Conservation (phyloP, 23 tunicate genomes). For the Styela plicata region DNA sequence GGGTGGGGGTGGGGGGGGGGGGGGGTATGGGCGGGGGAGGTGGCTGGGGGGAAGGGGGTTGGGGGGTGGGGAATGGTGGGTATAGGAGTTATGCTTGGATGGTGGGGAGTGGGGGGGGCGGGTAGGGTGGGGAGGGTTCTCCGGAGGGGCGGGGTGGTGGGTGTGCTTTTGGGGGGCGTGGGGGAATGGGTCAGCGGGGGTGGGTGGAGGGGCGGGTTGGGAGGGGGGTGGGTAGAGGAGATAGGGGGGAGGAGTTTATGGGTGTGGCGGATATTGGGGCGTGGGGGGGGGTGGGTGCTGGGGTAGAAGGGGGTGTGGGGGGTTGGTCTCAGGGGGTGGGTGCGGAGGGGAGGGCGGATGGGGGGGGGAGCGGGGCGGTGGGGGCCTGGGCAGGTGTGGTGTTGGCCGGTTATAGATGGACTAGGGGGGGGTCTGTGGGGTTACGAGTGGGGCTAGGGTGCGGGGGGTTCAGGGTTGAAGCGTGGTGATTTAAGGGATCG, state of each 20-base stretch:
- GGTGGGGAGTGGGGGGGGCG: slow-evolving; percentile 26
- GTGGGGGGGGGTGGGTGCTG: slow-evolving; percentile 75
- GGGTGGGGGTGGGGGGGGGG: slow-evolving; percentile 54
- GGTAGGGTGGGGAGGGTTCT: slow-evolving; percentile 34
- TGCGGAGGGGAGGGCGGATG: slow-evolving; percentile 61
- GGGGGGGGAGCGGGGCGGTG: slow-evolving; percentile 63
- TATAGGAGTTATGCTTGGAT: slow-evolving; percentile 38
- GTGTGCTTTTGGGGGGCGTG: slow-evolving; percentile 44
- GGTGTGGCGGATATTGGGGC: slow-evolving; percentile 73
- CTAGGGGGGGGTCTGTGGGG: slow-evolving; percentile 66
- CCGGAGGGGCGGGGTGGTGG: slow-evolving; percentile 42
- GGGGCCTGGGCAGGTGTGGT: slow-evolving; percentile 57
- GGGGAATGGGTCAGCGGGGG: slow-evolving; percentile 65
- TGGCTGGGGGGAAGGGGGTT: slow-evolving; percentile 63
- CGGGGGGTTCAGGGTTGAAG: slow-evolving; percentile 75
- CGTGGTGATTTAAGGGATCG: slow-evolving; percentile 78
- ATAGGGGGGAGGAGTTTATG: slow-evolving; percentile 70
- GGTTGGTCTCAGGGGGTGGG: slow-evolving; percentile 72
- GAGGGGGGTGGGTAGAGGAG: slow-evolving; percentile 76
- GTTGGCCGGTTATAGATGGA: slow-evolving; percentile 56
- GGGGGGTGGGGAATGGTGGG: slow-evolving; percentile 58
- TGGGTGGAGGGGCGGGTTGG: slow-evolving; percentile 69
- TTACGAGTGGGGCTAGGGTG: slow-evolving; percentile 70
- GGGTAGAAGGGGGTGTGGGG: slow-evolving; percentile 78
- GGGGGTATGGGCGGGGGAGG: slow-evolving; percentile 58